Conservation (phyloP, 1,140 invertebrate genomes). For the Laupala kohalensis region DNA sequence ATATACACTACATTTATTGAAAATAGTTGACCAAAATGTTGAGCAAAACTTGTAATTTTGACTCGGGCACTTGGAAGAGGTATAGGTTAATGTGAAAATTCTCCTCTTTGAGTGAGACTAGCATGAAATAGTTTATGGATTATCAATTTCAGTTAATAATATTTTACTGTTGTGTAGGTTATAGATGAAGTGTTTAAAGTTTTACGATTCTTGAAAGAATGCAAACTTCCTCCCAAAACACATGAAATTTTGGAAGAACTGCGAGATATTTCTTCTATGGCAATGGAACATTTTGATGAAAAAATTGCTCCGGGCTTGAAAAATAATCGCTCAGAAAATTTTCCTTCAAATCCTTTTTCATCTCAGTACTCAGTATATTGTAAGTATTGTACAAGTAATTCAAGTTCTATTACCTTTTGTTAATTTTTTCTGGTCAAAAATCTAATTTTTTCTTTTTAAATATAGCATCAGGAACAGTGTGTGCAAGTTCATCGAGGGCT, state of each 20-base stretch:
- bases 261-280: constrained; percentile 87
- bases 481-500: not conserved
- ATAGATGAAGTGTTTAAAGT: constrained; percentile 77
- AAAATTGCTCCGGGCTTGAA: constrained; percentile 55
- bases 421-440: not conserved
- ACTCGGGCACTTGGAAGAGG: too few species aligned
- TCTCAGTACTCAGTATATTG: not conserved
- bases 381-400: not conserved
- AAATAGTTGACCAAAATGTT: too few species aligned
- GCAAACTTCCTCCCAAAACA: constrained; percentile 52
- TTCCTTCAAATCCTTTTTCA: constrained; percentile 10
- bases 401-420: too few species aligned
- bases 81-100: too few species aligned
- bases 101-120: too few species aligned
- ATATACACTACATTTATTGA: too few species aligned
- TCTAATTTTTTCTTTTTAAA: not conserved
- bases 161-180: constrained; percentile 39
- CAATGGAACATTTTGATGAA: constrained; percentile 92
- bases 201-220: constrained; percentile 49
- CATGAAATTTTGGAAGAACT: constrained; percentile 80
- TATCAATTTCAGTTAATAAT: not conserved
- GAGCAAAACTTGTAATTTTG: too few species aligned
- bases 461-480: not conserved
- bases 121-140: too few species aligned
- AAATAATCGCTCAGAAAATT: constrained; percentile 27